Conservation (phyloP, 2,888 invertebrate genomes). For the Yponomeuta cagnagella region DNA sequence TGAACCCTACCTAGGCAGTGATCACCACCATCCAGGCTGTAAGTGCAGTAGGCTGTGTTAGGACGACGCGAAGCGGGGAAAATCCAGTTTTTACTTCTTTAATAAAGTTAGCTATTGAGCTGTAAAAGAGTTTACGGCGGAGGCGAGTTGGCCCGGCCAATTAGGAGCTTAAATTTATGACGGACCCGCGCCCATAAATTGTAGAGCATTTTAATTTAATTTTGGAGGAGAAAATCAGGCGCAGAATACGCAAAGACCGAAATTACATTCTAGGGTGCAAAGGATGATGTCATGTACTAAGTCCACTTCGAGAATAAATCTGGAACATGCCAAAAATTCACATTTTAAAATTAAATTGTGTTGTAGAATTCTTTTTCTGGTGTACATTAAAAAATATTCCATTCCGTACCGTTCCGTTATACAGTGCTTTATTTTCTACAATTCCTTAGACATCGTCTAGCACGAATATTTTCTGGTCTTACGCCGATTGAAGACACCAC, state of each 20-base stretch:
- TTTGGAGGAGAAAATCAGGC: conserved; percentile 39
- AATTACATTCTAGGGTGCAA: not conserved
- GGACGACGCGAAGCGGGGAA: conserved; percentile 1
- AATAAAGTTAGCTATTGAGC: conserved; percentile 57
- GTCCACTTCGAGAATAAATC: no score
- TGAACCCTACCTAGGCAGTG: no score
- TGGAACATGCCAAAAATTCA: no score
- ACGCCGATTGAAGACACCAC: no score
- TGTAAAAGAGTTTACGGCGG: conserved; percentile 65
- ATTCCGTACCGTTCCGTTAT: no score
- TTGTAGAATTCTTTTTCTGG: no score
- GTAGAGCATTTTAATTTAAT: conserved; percentile 68
- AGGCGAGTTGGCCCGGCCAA: conserved; percentile 57
- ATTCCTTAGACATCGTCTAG: no score
- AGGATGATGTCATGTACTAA: not conserved
- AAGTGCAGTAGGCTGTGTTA: not conserved
- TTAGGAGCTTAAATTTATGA: conserved; percentile 67
- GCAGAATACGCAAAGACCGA: not conserved
- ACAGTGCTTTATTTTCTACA: no score
- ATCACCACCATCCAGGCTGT: no score
- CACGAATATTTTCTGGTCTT: no score
- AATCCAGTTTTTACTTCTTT: conserved; percentile 28
- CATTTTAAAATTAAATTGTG: no score
- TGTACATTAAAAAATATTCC: no score
- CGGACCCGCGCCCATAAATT: conserved; percentile 56